Evolutionary conservation across 2,888 invertebrate species (phyloP).

Genomic region (Campaea margaritaria): DNA sequence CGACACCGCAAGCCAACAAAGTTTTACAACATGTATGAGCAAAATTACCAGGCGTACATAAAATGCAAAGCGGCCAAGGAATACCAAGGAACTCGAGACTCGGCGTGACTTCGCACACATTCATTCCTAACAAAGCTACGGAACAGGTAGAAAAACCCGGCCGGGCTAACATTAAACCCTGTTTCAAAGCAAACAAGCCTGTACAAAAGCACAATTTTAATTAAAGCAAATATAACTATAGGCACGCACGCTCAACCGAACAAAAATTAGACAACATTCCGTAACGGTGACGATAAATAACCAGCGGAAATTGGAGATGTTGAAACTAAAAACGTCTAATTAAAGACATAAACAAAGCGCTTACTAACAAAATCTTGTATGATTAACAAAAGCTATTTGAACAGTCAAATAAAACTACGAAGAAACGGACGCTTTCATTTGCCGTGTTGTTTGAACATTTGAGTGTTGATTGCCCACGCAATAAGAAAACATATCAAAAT

Average conservation of each 20-base stretch:
- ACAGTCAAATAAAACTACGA: slow-evolving; percentile 53
- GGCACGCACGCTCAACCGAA: slow-evolving; percentile 47
- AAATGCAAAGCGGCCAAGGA: slow-evolving; percentile 58
- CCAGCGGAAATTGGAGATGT: slow-evolving; percentile 52
- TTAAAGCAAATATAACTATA: slow-evolving; percentile 63
- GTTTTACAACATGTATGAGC: slow-evolving; percentile 47
- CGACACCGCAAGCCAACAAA: slow-evolving; percentile 31
- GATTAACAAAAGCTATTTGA: slow-evolving; percentile 55
- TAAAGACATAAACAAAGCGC: slow-evolving; percentile 54
- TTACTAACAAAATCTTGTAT: slow-evolving; percentile 50
- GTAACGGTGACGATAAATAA: slow-evolving; percentile 47
- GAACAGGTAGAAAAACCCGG: slow-evolving; percentile 74
- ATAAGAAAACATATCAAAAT: slow-evolving; percentile 53
- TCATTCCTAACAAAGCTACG: slow-evolving; percentile 65
- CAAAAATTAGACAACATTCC: slow-evolving; percentile 56
- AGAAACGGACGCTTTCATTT: slow-evolving; percentile 55
- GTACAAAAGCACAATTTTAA: slow-evolving; percentile 64
- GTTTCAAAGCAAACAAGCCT: slow-evolving; percentile 64
- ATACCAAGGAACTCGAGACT: slow-evolving; percentile 64
- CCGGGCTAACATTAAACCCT: slow-evolving; percentile 64
- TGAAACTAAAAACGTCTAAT: slow-evolving; percentile 55
- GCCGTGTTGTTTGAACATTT: slow-evolving; percentile 47
- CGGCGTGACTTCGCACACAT: slow-evolving; percentile 76
- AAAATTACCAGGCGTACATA: slow-evolving; percentile 57
- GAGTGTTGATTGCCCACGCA: slow-evolving; percentile 51